These are phyloP conservation scores for Embidobia sp. DNA, from an alignment of 2,888 invertebrate species.

Conservation along the genomic window DNA sequence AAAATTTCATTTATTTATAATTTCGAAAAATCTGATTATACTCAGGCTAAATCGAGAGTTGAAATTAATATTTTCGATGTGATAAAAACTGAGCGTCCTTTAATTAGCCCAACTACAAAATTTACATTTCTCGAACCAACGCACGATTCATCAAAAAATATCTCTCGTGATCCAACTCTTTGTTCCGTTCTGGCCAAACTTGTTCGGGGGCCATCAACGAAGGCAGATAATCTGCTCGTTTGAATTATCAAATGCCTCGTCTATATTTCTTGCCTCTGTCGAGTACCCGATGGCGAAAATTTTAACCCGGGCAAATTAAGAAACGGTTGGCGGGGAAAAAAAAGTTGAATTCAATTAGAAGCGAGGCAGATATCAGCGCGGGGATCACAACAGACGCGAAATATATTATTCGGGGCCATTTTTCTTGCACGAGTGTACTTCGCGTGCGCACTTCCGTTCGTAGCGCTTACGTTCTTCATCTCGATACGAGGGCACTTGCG, in stretches of 20 bases:
- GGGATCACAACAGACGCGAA: constrained; percentile 17
- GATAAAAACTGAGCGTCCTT: too few relatives aligned
- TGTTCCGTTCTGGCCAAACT: too few relatives aligned
- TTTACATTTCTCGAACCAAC: too few relatives aligned
- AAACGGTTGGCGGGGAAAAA: constrained; percentile 20
- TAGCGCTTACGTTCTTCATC: constrained; percentile 44
- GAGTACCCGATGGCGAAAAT: constrained; percentile 6
- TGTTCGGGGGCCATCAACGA: constrained; percentile 6
- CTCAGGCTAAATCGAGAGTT: too few relatives aligned
- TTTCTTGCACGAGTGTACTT: constrained; percentile 39
- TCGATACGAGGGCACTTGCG: constrained; percentile 52
- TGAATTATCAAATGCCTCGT: constrained; percentile 3
- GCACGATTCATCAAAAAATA: too few relatives aligned
- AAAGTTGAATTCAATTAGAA: constrained; percentile 38
- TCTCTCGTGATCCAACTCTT: too few relatives aligned
- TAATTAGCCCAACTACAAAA: too few relatives aligned
- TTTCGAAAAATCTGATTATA: too few relatives aligned
- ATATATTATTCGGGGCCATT: constrained; percentile 47
- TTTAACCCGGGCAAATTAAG: constrained; percentile 11
- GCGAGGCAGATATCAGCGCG: constrained; percentile 8
- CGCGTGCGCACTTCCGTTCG: constrained; percentile 44
- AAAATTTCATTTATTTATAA: too few relatives aligned
- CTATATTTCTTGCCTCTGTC: constrained; percentile 20
- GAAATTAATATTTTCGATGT: too few relatives aligned
- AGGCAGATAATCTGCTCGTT: constrained; percentile 15